A percentile compares a stretch with the other conserved stretches of the same genome.
phyloP scores from a whole-genome alignment of 2,797 vertebrate species.

The Scomberomorus guttatus region DNA sequence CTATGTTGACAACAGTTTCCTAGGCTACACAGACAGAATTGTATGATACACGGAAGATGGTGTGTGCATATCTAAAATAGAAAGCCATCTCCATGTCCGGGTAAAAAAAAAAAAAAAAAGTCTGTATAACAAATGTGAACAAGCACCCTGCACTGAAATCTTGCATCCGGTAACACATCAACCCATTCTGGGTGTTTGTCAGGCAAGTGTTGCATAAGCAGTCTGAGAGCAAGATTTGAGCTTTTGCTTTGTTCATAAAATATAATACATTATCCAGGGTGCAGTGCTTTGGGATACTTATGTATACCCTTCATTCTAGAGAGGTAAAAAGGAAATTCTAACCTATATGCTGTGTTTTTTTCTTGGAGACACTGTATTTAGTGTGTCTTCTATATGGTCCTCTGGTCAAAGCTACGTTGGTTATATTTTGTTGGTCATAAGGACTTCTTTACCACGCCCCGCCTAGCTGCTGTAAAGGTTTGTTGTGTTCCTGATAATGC shows the following conservation, averaged over 20 bases:
- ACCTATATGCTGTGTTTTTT: not conserved
- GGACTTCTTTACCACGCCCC: conserved; percentile 13
- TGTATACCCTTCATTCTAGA: not conserved
- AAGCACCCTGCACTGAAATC: conserved; percentile 9
- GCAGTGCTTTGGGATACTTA: not conserved
- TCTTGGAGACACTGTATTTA: not conserved
- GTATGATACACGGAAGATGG: conserved; percentile 8
- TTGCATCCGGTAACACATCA: conserved; percentile 11
- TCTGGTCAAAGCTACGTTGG: conserved; percentile 2
- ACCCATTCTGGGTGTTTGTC: conserved; percentile 17
- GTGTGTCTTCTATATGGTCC: not conserved
- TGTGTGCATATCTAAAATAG: not conserved
- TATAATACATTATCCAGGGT: not conserved
- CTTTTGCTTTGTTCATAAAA: conserved; percentile 19
- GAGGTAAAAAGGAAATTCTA: not conserved
- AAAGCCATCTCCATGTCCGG: not conserved
- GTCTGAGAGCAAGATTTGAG: conserved; percentile 13
- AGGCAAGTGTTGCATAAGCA: conserved; percentile 26
- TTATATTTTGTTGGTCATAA: conserved; percentile 13
- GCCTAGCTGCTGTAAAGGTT: conserved; percentile 21
- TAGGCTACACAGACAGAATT: conserved; percentile 27
- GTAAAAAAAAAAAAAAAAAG: conserved; percentile 1
- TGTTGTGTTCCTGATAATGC: conserved; percentile 50
- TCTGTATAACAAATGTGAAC: conserved; percentile 16
- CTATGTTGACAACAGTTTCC: conserved; percentile 50